Percentiles rank a stretch among this genome's conserved stretches.
These are phyloP conservation scores for Oreochromis tanganicae DNA, from an alignment of 2,113 vertebrate genomes.

Conservation along the genomic window DNA sequence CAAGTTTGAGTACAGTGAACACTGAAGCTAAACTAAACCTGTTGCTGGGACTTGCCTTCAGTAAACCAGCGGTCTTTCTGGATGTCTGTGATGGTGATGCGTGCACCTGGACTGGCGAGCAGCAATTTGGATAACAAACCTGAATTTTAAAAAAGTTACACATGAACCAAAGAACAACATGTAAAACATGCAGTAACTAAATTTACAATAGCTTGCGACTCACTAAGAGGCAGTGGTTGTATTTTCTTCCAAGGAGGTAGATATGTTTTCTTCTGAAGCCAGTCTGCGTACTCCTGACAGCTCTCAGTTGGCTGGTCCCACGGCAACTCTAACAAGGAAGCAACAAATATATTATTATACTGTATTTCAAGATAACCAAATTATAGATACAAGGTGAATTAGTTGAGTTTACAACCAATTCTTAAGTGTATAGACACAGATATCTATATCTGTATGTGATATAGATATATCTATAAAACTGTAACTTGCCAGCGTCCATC, in stretches of 20 bases:
- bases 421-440: neutral
- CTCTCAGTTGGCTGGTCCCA: conserved; percentile 94
- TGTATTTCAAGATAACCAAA: neutral
- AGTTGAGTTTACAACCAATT: neutral
- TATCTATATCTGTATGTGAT: neutral
- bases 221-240: conserved; percentile 75
- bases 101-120: conserved; percentile 72
- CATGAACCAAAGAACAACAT: neutral
- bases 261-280: conserved; percentile 91
- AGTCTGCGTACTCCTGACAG: conserved; percentile 94
- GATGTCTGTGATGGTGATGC: conserved; percentile 82
- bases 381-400: too few species aligned
- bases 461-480: neutral
- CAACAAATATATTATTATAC: too few species aligned
- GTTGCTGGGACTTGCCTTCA: conserved; percentile 38
- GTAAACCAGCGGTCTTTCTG: conserved; percentile 90
- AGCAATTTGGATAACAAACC: conserved; percentile 89
- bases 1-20: neutral
- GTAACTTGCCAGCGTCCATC: neutral
- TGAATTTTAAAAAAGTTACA: conserved; percentile 35
- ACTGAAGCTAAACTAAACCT: neutral
- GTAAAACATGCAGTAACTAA: neutral
- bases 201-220: neutral
- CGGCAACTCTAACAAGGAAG: conserved; percentile 79
- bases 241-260: conserved; percentile 96